Evolutionary conservation across 2,888 invertebrate genomes (phyloP).

Genomic region (Parelbella ahira): DNA sequence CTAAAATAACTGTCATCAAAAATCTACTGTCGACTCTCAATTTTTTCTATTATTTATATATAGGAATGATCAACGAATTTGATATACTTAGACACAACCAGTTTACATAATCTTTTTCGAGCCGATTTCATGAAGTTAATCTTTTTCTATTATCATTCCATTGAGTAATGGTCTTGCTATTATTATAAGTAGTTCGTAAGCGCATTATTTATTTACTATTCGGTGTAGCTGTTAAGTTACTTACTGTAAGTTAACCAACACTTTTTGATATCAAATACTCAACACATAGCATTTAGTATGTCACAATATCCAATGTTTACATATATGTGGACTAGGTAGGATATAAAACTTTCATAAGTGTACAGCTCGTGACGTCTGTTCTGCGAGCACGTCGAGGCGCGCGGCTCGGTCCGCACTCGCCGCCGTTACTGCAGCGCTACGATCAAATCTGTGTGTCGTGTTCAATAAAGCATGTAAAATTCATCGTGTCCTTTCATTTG

Average conservation of each 20-base stretch:
- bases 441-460: constrained; percentile 13
- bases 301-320: constrained; percentile 1
- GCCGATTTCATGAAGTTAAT: constrained; percentile 1
- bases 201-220: constrained; percentile 13
- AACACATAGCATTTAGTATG: constrained; percentile 7
- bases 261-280: constrained; percentile 19
- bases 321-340: constrained; percentile 1
- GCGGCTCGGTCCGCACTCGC: background rate
- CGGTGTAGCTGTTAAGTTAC: constrained; percentile 12
- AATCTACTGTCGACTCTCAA: no score
- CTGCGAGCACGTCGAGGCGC: no score
- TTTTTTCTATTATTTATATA: no score
- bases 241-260: no score
- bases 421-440: background rate
- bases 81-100: constrained; percentile 8
- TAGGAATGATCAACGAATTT: constrained; percentile 13
- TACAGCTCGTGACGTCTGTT: no score
- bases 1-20: no score
- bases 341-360: background rate
- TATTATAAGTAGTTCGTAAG: constrained; percentile 11
- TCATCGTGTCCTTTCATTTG: background rate
- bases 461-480: constrained; percentile 9
- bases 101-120: constrained; percentile 3
- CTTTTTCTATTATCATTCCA: constrained; percentile 19
- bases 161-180: constrained; percentile 14